phyloP scores from a whole-genome alignment of 2,888 invertebrate genomes.

The Chymomyza fuscimana region DNA sequence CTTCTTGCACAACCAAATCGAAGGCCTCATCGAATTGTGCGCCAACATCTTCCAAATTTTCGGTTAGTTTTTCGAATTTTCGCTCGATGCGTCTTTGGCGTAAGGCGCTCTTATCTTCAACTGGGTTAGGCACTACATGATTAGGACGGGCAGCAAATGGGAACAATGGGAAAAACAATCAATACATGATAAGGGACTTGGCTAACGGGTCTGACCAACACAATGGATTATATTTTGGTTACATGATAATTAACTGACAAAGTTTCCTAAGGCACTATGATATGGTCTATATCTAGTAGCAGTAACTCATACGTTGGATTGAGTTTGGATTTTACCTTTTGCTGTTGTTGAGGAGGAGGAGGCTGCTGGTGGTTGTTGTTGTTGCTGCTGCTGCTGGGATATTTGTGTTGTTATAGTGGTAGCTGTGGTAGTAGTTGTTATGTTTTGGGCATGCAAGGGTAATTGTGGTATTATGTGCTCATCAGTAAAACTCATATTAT shows the following conservation, averaged over 20 bases:
- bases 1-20: conserved; percentile 75
- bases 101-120: conserved; percentile 53
- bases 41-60: conserved; percentile 73
- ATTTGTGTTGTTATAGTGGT: conserved; percentile 50
- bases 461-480: conserved; percentile 63
- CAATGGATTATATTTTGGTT: conserved; percentile 23
- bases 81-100: conserved; percentile 75
- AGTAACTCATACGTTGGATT: neutral
- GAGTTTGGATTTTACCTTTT: conserved; percentile 65
- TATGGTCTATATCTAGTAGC: neutral
- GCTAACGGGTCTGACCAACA: conserved; percentile 33
- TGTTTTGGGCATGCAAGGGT: conserved; percentile 67
- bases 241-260: neutral
- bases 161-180: conserved; percentile 33
- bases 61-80: conserved; percentile 78
- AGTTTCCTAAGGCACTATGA: conserved; percentile 33
- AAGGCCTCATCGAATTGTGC: conserved; percentile 76
- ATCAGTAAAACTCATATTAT: conserved; percentile 78
- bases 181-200: conserved; percentile 29
- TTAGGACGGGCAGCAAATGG: conserved; percentile 15
- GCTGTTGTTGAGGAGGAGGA: conserved; percentile 39
- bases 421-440: conserved; percentile 30
- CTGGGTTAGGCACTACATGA: conserved; percentile 53
- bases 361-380: conserved; percentile 42
- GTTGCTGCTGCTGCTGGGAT: conserved; percentile 45